phyloP scores from a whole-genome alignment of 2,888 invertebrate species.

The Papilio gigon region DNA sequence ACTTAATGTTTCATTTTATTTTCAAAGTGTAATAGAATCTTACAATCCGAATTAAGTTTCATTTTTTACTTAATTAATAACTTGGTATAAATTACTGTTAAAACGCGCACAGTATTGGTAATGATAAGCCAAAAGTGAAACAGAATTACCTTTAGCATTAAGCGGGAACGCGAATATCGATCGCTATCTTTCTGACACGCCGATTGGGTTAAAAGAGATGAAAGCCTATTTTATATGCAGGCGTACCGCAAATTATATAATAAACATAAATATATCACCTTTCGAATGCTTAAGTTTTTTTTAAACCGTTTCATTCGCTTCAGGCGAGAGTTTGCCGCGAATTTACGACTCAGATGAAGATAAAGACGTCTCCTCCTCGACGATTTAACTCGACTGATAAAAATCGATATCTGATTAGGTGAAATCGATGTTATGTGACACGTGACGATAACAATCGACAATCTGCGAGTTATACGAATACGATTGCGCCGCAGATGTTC shows the following conservation, averaged over 20 bases:
- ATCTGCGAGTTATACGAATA: constrained; percentile 23
- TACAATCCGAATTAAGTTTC: background rate
- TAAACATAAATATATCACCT: constrained; percentile 30
- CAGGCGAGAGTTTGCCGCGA: constrained; percentile 23
- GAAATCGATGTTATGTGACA: constrained; percentile 35
- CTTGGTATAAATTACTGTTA: constrained; percentile 8
- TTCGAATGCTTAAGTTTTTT: constrained; percentile 22
- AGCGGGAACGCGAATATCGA: constrained; percentile 7
- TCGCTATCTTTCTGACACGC: constrained; percentile 10
- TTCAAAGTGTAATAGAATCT: background rate
- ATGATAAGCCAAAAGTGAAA: constrained; percentile 1
- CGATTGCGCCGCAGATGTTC: constrained; percentile 1
- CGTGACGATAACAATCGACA: constrained; percentile 32
- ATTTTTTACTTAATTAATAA: background rate
- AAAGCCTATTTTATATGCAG: constrained; percentile 22
- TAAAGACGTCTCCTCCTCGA: constrained; percentile 23
- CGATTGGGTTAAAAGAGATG: constrained; percentile 12
- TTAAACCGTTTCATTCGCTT: constrained; percentile 14
- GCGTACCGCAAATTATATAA: constrained; percentile 14
- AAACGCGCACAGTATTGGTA: background rate
- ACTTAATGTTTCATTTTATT: background rate
- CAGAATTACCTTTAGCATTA: constrained; percentile 4
- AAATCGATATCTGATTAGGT: constrained; percentile 37
- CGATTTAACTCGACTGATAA: constrained; percentile 35
- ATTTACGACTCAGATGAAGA: constrained; percentile 35